Evolutionary conservation across 30 jellyfish, hydroid and myxozoan species (phyloP).

Genomic region (Hydractinia echinata): DNA sequence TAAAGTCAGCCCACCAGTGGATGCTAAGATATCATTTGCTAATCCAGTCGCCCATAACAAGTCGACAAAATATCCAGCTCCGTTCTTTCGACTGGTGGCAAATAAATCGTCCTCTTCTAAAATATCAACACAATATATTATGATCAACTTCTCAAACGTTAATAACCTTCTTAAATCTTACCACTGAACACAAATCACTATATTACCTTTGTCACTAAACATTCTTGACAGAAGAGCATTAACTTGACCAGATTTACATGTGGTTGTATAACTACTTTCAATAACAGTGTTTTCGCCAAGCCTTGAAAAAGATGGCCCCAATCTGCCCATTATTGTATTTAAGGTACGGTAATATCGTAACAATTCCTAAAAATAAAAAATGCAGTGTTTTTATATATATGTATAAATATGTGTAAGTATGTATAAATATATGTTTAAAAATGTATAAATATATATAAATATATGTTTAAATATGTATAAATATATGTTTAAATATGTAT

Average conservation of each 20-base stretch:
- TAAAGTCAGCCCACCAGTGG: conserved; percentile 41
- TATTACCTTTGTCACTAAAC: no score
- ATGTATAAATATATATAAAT: no score
- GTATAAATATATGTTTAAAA: no score
- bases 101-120: background rate
- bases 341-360: background rate
- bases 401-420: no score
- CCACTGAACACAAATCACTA: no score
- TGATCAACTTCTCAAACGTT: background rate
- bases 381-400: background rate
- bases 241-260: background rate
- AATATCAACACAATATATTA: background rate
- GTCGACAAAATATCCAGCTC: conserved; percentile 52
- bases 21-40: conserved; percentile 39
- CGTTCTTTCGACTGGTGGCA: background rate
- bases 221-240: background rate
- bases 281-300: background rate
- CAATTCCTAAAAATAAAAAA: background rate
- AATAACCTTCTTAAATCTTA: background rate
- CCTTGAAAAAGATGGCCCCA: background rate
- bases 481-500: no score
- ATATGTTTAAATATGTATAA: no score
- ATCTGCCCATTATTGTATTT: conserved; percentile 9
- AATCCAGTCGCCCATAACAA: conserved; percentile 72
- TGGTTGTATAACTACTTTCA: background rate